Evolutionary conservation across 2,797 vertebrate genomes (phyloP).

Genomic region (Brachyrhaphis roseni): DNA sequence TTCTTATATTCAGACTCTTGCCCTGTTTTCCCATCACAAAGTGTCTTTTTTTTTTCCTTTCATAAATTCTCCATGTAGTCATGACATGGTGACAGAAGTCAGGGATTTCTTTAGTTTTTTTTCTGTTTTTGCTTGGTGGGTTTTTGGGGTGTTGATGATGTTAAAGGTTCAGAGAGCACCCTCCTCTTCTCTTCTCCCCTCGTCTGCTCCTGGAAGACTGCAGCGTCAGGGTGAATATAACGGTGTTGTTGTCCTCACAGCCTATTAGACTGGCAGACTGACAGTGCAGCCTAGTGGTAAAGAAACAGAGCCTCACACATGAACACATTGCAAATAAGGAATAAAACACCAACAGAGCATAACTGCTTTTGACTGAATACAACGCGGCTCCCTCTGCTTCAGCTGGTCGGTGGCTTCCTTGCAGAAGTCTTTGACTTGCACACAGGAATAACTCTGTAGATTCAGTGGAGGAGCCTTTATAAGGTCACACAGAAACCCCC

Average conservation of each 20-base stretch:
- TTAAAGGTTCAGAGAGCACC: constrained; percentile 38
- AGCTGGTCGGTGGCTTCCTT: constrained; percentile 9
- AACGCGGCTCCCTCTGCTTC: constrained; percentile 21
- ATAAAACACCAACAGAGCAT: constrained; percentile 43
- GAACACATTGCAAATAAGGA: constrained; percentile 43
- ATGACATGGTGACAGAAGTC: constrained; percentile 38
- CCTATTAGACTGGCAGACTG: constrained; percentile 72
- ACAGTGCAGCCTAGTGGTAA: constrained; percentile 78
- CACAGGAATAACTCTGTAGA: constrained; percentile 63
- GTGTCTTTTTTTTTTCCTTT: background rate
- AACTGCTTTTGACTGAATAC: constrained; percentile 13
- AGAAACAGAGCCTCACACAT: constrained; percentile 58
- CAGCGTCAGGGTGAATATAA: constrained; percentile 51
- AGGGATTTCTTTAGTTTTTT: constrained; percentile 10
- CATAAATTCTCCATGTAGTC: constrained; percentile 24
- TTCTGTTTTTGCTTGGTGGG: background rate
- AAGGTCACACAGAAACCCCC: constrained; percentile 72
- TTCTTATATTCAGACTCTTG: constrained; percentile 15
- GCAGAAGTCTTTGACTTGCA: constrained; percentile 42
- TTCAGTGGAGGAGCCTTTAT: constrained; percentile 69
- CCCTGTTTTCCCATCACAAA: constrained; percentile 10
- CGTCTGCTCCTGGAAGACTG: constrained; percentile 44
- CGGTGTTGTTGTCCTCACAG: constrained; percentile 53
- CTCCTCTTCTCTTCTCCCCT: constrained; percentile 3
- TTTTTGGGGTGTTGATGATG: constrained; percentile 14